Evolutionary conservation across 1,140 invertebrate genomes (phyloP), one percentile per base, ranked within the genome.

Genomic region (Grapholita molesta): DNA sequence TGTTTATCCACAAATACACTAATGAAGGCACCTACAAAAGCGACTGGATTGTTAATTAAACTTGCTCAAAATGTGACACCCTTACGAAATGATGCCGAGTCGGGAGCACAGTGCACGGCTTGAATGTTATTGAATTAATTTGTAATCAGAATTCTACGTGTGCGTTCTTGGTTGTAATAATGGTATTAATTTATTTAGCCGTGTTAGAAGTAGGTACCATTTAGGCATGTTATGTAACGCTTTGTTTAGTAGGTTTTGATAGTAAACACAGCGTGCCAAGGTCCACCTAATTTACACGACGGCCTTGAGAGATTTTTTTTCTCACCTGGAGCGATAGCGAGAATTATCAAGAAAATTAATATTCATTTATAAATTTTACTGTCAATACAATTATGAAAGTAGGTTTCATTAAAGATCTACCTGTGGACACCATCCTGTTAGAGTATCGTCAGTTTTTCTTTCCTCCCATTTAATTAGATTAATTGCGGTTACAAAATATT

Each of bases 1-100:
- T 89, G 86, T 90, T 91, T 91, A 89, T 88, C 86, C 82, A 88
- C 88, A 91, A 91, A 91, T 89, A 91, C 84, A 89, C 89, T 91
- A 91, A 91, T 90, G 89, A 91, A 91, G 88, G 86, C 84, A 88
- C 84, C 88, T 88, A 88, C 89, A 86, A 88, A 91, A 89, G 87
- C 89, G 82, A 88, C 85, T 90, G 89, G 85, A 89, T 90, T 91
- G 87, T 90, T 90, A 90, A 91, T 91, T 91, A 89, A 91, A 91
- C 87, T 89, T 85, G 86, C 86, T 89, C 82, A 89, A 90, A 90
- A 90, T 91, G 89, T 89, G 87, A 89, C 87, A 91, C 85, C 88
- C 88, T 88, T 88, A 88, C 86, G 79, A 85, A 91, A 88, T 88
- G 84, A 88, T 81, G 88, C 83, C 79, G 76, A 81, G 77, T 76